phyloP scores from a whole-genome alignment of 2,797 vertebrate genomes.

The Sandelia bainsii region DNA sequence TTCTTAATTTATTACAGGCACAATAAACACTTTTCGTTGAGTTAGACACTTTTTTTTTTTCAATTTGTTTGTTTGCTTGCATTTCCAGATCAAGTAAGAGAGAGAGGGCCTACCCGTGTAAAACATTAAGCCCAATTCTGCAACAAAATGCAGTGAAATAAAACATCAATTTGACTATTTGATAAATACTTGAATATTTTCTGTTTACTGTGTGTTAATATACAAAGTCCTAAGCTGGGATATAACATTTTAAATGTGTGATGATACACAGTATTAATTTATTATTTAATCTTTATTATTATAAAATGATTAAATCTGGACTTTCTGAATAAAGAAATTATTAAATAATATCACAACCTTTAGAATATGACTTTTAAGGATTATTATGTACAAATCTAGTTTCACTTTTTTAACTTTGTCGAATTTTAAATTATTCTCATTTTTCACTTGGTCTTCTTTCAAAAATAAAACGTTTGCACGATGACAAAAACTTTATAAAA shows the following conservation, averaged over 20 bases:
- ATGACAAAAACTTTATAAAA: not conserved
- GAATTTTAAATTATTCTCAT: too few species aligned
- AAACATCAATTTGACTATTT: not conserved
- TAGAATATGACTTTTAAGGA: not conserved
- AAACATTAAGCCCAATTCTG: not conserved
- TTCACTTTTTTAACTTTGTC: too few species aligned
- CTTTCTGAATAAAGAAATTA: conserved; percentile 9
- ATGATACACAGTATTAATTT: not conserved
- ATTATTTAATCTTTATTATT: not conserved
- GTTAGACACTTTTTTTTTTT: too few species aligned
- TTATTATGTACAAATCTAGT: too few species aligned
- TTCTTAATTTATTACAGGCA: not conserved
- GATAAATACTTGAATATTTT: not conserved
- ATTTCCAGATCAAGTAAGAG: not conserved
- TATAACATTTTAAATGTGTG: not conserved
- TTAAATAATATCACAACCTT: not conserved
- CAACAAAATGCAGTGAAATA: not conserved
- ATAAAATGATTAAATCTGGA: not conserved
- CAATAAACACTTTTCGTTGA: not conserved
- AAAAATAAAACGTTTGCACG: conserved; percentile 3
- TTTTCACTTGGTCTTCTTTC: too few species aligned
- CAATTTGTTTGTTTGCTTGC: not conserved
- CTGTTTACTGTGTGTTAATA: too few species aligned
- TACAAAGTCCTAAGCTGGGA: not conserved
- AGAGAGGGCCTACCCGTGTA: not conserved